phyloP scores from a whole-genome alignment of 2,113 vertebrate genomes.

The Aspidoscelis tigris region DNA sequence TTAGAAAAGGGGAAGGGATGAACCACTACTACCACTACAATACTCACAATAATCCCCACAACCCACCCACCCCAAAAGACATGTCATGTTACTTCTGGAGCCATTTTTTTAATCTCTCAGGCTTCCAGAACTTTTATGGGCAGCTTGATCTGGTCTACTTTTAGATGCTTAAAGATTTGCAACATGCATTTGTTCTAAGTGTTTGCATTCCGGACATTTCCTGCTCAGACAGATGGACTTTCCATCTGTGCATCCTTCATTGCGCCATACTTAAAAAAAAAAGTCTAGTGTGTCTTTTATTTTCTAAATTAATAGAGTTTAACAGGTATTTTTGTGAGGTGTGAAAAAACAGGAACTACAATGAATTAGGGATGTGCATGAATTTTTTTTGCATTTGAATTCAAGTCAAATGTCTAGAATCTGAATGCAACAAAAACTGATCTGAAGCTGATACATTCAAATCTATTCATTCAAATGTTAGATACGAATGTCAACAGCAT shows the following conservation, averaged over 20 bases:
- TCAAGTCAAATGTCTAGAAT: no score
- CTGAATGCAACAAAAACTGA: no score
- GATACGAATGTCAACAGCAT: no score
- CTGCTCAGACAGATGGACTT: constrained; percentile 60
- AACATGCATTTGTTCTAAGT: constrained; percentile 52
- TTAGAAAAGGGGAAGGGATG: no score
- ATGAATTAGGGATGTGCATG: no score
- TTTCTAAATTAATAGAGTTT: neutral
- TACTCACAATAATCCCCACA: no score
- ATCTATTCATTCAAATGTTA: no score
- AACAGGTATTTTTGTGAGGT: neutral
- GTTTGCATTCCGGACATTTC: constrained; percentile 50
- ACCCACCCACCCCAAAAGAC: neutral
- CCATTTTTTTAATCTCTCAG: neutral
- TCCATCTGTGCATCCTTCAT: constrained; percentile 59
- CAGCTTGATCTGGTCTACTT: neutral
- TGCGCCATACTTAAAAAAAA: constrained; percentile 13
- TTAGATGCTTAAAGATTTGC: constrained; percentile 39
- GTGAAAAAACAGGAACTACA: neutral
- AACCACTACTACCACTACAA: no score
- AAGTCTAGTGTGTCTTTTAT: accelerated
- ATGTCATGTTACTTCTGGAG: constrained; percentile 38
- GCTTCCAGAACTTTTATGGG: neutral
- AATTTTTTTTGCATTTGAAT: no score
- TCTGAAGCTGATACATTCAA: no score